Percentiles rank a stretch among this genome's conserved stretches.
These are phyloP conservation scores for Bombus superbus DNA, from an alignment of 1,140 invertebrate species.

Conservation along the genomic window DNA sequence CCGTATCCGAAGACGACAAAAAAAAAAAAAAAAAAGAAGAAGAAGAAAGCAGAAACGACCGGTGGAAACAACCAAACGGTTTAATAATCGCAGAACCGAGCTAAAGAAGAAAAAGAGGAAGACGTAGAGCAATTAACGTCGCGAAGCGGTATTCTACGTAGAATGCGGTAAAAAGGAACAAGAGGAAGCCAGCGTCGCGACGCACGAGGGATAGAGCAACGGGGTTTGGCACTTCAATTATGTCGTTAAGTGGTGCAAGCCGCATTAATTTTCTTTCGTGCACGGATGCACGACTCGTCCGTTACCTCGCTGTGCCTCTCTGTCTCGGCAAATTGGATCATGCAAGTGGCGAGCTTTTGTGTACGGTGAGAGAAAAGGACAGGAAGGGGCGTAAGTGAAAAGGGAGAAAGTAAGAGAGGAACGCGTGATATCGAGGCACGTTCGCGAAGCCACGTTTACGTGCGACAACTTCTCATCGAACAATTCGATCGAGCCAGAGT, in stretches of 20 bases:
- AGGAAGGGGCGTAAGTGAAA: not conserved
- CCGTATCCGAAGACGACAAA: too few relatives aligned
- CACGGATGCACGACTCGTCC: constrained; percentile 8
- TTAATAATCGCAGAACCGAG: not conserved
- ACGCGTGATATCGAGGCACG: not conserved
- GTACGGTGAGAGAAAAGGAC: not conserved
- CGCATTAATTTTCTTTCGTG: constrained; percentile 47
- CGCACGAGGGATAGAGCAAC: not conserved
- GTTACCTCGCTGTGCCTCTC: not conserved
- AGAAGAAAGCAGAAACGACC: too few relatives aligned
- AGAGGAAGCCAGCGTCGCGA: not conserved
- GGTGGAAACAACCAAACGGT: not conserved
- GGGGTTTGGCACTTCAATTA: constrained; percentile 50
- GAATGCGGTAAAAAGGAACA: not conserved
- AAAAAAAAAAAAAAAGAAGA: too few relatives aligned
- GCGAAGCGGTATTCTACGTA: not conserved
- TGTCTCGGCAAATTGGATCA: constrained; percentile 41
- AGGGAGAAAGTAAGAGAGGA: not conserved
- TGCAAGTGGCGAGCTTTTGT: constrained; percentile 35
- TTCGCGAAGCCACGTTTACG: not conserved
- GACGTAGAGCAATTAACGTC: not conserved
- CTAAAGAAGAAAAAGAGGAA: not conserved
- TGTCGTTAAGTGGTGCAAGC: constrained; percentile 39
- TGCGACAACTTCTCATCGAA: not conserved
- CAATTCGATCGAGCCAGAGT: too few relatives aligned